Base-by-base conservation (phyloP, 2,888 invertebrate genomes). In the Mythimna impura region DNA sequence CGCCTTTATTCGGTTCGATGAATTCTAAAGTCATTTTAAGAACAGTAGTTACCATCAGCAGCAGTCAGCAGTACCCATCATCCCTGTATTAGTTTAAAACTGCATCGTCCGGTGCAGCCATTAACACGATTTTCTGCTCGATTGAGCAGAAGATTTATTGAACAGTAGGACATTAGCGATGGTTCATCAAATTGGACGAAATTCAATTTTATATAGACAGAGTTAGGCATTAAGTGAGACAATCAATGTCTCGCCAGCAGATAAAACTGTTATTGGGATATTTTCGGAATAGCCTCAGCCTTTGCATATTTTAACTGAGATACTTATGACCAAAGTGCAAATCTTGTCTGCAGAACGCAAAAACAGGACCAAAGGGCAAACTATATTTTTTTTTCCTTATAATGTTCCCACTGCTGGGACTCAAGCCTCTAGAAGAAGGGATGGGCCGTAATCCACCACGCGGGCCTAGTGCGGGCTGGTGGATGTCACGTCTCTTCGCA, bases 111-210 rank as follows among this genome's bases (percentile, higher is more conserved):
- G 34, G 3, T 84, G 89, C 86, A 88, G 57, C 66, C 64, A 71
- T 78, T 87, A 83, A 83, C 81, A 63, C 67, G 80, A 89, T 92
- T 88, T 85, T 84, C 73, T 75, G 81, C 87, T 86, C 73, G 65
- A 65, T 72, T 57, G 74, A 88, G 87, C 85, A 74, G 74, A 85
- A 75, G 82, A 89, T 88, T 79, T 85, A 73, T 54, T 83, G 78
- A 76, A 76, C 73, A 62, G 34, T 22, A 30, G 17, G 43, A 17
- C 17, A 76, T 68, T 69, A 67, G 47, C 65, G 65, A 60, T 36
- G 40, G 20, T 9, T 57, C 74, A 84, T 86, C 84, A 79, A 82
- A 78, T 74, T 66, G 66, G 52, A 70, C 70, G n/a, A 47, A 74
- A 73, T 65, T 71, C 54, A 68, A 22, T 20, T 60, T 40, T 25